Evolutionary conservation across 2,888 invertebrate genomes (phyloP).

Genomic region (Anorthoa munda): DNA sequence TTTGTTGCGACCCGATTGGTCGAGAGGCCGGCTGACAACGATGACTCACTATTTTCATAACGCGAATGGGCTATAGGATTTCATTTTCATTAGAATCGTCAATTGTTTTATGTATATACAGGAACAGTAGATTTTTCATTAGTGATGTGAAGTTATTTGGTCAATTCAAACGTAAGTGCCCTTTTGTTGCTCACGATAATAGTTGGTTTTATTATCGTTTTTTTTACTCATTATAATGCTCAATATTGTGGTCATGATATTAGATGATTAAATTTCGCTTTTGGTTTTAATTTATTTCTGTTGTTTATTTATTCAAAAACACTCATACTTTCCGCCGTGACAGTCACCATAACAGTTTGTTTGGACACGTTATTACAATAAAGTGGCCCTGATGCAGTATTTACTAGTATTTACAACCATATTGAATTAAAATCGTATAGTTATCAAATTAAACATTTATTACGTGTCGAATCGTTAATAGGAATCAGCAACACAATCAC

Average conservation of each 20-base stretch:
- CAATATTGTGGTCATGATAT: constrained; percentile 89
- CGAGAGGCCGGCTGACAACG: too few relatives aligned
- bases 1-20: too few relatives aligned
- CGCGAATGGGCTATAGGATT: constrained; percentile 62
- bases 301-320: constrained; percentile 76
- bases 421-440: constrained; percentile 38
- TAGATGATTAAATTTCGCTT: constrained; percentile 83
- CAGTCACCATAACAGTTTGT: constrained; percentile 58
- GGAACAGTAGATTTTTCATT: constrained; percentile 74
- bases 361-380: constrained; percentile 64
- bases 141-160: constrained; percentile 83
- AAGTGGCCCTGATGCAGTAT: constrained; percentile 50
- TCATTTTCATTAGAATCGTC: constrained; percentile 81
- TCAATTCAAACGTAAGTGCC: constrained; percentile 87
- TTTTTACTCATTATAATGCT: constrained; percentile 90
- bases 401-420: constrained; percentile 49
- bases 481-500: constrained; percentile 26
- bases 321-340: constrained; percentile 50
- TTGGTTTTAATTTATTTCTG: constrained; percentile 83
- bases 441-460: constrained; percentile 48
- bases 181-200: constrained; percentile 85
- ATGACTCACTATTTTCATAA: too few relatives aligned
- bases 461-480: constrained; percentile 59
- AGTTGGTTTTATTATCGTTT: constrained; percentile 79
- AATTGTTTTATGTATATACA: constrained; percentile 84